Evolutionary conservation across 2,113 vertebrate species (phyloP).

Genomic region (Lucifuga dentata): DNA sequence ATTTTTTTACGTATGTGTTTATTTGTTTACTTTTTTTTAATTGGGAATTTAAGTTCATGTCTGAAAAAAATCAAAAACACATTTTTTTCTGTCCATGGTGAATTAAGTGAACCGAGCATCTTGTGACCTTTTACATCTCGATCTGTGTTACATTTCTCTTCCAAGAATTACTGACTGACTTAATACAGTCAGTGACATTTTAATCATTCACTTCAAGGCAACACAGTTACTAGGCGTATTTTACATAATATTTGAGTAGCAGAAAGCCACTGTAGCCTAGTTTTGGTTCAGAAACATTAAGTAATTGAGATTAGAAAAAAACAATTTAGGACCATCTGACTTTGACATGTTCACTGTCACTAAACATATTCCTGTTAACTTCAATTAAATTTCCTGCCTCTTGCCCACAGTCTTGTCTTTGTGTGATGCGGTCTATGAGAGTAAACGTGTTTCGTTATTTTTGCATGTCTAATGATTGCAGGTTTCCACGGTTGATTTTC

Average conservation of each 20-base stretch:
- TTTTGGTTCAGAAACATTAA: conserved; percentile 6
- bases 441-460: conserved; percentile 67
- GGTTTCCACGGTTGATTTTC: conserved; percentile 68
- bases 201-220: conserved; percentile 72
- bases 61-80: conserved; percentile 9
- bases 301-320: background rate
- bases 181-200: conserved; percentile 78
- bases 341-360: conserved; percentile 48
- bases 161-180: conserved; percentile 56
- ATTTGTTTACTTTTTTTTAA: too few species aligned
- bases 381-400: conserved; percentile 8
- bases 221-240: conserved; percentile 13
- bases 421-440: conserved; percentile 55
- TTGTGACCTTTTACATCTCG: conserved; percentile 55
- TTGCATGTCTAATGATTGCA: conserved; percentile 58
- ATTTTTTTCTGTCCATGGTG: conserved; percentile 11
- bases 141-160: conserved; percentile 50
- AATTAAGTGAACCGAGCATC: conserved; percentile 20
- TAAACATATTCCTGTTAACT: conserved; percentile 29
- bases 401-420: conserved; percentile 3
- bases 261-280: conserved; percentile 4
- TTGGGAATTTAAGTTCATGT: too few species aligned
- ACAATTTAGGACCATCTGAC: background rate
- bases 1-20: too few species aligned
- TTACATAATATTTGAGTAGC: conserved; percentile 18